Base-by-base conservation (phyloP, 2,113 vertebrate genomes). In the Dunckerocampus dactyliophorus region DNA sequence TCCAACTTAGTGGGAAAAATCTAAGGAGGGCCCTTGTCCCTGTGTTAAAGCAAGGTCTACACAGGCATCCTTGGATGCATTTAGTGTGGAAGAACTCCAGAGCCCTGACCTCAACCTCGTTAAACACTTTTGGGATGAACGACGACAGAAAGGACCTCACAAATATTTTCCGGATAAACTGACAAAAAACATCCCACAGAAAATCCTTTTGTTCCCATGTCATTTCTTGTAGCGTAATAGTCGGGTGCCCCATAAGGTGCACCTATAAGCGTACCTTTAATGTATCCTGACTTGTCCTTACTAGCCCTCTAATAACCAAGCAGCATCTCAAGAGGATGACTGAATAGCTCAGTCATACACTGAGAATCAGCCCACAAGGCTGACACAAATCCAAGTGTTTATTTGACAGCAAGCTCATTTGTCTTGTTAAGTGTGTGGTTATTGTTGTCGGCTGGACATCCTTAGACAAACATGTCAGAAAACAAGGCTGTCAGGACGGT, bases 321-420 rank as follows among this genome's bases (percentile, higher is more conserved):
- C 21, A 28, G 13, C 14, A 34, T 52, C 45, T 14, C 13, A 8
- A 45, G 50, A 39, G 47, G 16, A 14, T 19, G 34, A 39, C 17
- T 6, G 17, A 13, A 8, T 1, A 8, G 19, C 54, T 42, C n/a
- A 69, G 55, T 6, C 67, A 56, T 20, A 54, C 22, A 20, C 67
- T 42, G 79, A 81, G 77, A 5, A 71, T 84, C n/a, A 53, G 72
- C 67, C 17, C 13, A 1, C 19, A 43, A 69, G 63, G 78, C 68
- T 82, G 82, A 87, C 81, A 81, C 75, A 81, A 82, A 84, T 82
- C 72, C 67, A 87, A 82, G 82, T 75, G 77, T 78, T 76, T 86
- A 80, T 87, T 85, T 74, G 79, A 84, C 65, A 20, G 57, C 42
- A 59, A 81, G 68, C 79, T 82, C 58, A 79, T 84, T 83, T 75